Evolutionary conservation across 2,113 vertebrate genomes (phyloP).

Genomic region (Brachypodius melanocephalos): DNA sequence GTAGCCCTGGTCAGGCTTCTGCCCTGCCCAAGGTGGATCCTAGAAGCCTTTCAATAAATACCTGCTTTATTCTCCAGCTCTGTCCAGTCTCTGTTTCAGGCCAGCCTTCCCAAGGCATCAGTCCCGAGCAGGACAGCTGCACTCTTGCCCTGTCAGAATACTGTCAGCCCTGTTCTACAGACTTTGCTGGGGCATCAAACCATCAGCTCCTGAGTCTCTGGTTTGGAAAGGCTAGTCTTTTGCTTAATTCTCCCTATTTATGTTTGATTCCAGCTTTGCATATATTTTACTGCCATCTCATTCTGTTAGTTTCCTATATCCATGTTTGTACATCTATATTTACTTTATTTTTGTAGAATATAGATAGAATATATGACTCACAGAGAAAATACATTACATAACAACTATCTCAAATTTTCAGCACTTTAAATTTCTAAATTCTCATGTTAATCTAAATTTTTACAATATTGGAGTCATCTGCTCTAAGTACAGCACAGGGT

Average conservation of each 20-base stretch:
- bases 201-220: neutral
- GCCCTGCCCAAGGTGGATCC: too few relatives aligned
- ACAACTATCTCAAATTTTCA: neutral
- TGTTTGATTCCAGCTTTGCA: neutral
- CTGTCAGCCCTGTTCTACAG: neutral
- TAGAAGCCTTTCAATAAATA: too few relatives aligned
- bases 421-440: neutral
- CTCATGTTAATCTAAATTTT: neutral
- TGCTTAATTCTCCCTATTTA: neutral
- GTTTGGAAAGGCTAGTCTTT: neutral
- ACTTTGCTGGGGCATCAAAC: rapidly evolving
- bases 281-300: neutral
- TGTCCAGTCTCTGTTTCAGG: too few relatives aligned
- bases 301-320: neutral
- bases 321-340: neutral
- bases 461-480: neutral
- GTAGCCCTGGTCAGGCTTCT: too few relatives aligned
- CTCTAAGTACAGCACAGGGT: neutral
- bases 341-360: neutral
- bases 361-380: neutral
- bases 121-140: neutral
- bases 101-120: too few relatives aligned
- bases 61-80: too few relatives aligned
- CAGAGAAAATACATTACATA: neutral
- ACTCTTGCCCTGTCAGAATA: neutral